Base-by-base conservation (phyloP, 2,888 invertebrate genomes). In the Frankliniella intonsa region DNA sequence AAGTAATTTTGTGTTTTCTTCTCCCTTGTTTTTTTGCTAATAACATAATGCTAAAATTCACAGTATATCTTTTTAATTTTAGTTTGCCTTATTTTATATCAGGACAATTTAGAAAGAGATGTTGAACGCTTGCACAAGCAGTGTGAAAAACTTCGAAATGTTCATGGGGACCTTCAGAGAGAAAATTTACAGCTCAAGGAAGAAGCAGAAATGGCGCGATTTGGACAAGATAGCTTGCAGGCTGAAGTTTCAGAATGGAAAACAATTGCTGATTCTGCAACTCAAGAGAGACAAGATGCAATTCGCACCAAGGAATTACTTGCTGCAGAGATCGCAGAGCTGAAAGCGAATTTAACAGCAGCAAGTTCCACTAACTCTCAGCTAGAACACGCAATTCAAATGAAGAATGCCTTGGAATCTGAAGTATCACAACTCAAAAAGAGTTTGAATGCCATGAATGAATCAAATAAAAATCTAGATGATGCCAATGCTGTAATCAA, bases 171-270 rank as follows among this genome's bases (percentile, higher is more conserved):
- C 12, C 69, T 76, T 25, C 69, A 76, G 12, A 76, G 10, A 25
- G 69, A 76, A 76, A 76, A 76, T 22, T 76, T 25, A 76, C 69
- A 76, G 69, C 69, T 76, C 22, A 22, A 25, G 12, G 69, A 76
- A 12, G 69, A 76, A 76, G 69, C 69, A 76, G 69, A 76, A 76
- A 76, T 76, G 69, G 69, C 69, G 9, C 69, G 69, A 8, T 76
- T 76, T 76, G 69, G 69, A 8, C 69, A 83, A 27, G 81, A 81
- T 14, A 55, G 25, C 12, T 76, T 84, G 12, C 69, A 81, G 69
- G 38, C 81, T 38, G 82, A 83, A 80, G 27, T 83, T 25, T 22
- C 69, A 49, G 81, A 55, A 14, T 65, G 80, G 11, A 81, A 82
- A 76, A 76, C 69, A 25, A 76, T 76, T 25, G 69, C 69, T 25